Base-by-base conservation (phyloP, 2,113 vertebrate species). In the Natator depressus region DNA sequence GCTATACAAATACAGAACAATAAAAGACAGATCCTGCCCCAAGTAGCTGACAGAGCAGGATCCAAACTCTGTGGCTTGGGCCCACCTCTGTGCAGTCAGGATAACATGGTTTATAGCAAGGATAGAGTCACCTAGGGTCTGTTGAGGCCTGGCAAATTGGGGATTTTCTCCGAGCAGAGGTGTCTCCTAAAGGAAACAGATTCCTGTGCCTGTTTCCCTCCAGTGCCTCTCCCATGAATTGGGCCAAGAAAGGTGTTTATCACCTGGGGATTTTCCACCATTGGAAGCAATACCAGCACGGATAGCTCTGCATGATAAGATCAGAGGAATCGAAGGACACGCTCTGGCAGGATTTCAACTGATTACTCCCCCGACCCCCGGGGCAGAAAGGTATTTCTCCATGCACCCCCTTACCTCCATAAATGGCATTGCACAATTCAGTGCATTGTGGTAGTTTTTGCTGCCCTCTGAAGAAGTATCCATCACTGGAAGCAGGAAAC, bases 361-460 rank as follows among this genome's bases (percentile, higher is more conserved):
- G 54, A 19, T 12, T 16, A 5, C 59, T 1, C 91, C 42, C 94
- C 22, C 51, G 42, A 1, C 91, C 94, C 22, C 51, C 42, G 72
- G 42, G 35, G 11, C 5, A 72, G 38, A 82, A 94, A 85, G 55
- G 42, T 47, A 50, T 14, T 22, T 89, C 24, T 24, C 14, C 29
- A 12, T 0, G 25, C 10, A 6, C 3, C 5, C 55, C 62, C 90
- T 29, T 78, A 17, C 46, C 92, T 85, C 50, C 3, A 29, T 19
- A 38, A 79, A 14, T 0, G 10, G 1, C 80, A 6, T 4, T 3
- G 31, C n/a, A 53, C 50, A 65, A 31, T 9, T 24, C 83, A 14
- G 8, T 88, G 11, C 50, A 5, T 65, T 6, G 31, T 59, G 10
- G 0, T 2, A 13, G 2, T 51, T 59, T 49, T 53, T 24, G 0